phyloP scores from a whole-genome alignment of 2,888 invertebrate genomes.

The Heliothis peltigera region DNA sequence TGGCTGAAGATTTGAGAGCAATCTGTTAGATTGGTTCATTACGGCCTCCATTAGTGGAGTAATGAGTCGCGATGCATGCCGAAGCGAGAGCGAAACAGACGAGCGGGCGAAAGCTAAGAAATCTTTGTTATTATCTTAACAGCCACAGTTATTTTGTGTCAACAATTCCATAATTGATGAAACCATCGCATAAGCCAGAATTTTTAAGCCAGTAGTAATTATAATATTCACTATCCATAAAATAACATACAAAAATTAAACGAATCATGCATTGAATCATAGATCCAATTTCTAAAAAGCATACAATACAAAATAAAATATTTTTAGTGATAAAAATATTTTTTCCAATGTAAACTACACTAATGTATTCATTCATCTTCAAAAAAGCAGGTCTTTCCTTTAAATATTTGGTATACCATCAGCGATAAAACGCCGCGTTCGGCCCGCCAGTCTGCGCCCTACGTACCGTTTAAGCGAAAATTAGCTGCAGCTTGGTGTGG shows the following conservation, averaged over 20 bases:
- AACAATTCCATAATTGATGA: too few relatives aligned
- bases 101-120: constrained; percentile 54
- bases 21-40: constrained; percentile 90
- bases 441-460: constrained; percentile 67
- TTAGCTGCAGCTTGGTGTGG: constrained; percentile 88
- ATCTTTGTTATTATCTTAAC: not conserved
- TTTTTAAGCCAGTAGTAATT: not conserved
- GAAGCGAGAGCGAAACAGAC: constrained; percentile 71
- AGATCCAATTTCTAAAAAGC: too few relatives aligned
- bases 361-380: too few relatives aligned
- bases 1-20: constrained; percentile 88
- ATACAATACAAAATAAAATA: too few relatives aligned
- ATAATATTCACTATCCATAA: too few relatives aligned
- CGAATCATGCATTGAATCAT: too few relatives aligned
- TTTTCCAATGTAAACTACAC: too few relatives aligned
- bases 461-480: constrained; percentile 83
- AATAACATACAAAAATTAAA: too few relatives aligned
- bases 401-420: too few relatives aligned
- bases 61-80: constrained; percentile 88
- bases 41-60: constrained; percentile 88
- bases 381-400: too few relatives aligned
- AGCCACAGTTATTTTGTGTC: not conserved
- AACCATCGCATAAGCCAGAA: not conserved
- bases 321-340: too few relatives aligned
- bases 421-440: constrained; percentile 52